Base-by-base conservation (phyloP, 2,113 vertebrate genomes). In the Collichthys lucidus region DNA sequence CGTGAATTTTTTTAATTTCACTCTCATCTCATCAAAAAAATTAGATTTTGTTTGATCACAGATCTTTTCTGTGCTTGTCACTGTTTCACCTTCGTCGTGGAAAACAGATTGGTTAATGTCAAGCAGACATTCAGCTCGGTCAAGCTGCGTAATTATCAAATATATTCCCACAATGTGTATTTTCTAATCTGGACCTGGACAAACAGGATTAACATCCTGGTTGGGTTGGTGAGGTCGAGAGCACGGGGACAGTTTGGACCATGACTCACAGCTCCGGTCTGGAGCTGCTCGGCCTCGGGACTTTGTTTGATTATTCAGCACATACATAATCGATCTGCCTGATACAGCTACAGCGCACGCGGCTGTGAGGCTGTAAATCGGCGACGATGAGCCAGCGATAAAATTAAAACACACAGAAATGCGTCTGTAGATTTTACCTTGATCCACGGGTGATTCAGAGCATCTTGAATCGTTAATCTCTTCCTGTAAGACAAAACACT, bases 381-480 rank as follows among this genome's bases (percentile, higher is more conserved):
- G 31, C 7, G 31, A 35, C 31, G 31, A 35, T 35, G 7, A 35
- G 35, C 8, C 35, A 35, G 35, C 35, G 7, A 35, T 35, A 35
- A 35, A 35, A 35, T 35, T 7, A n/a, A n/a, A 11, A 22, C 6
- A 11, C 3, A 55, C 4, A 53, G 10, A 53, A 16, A 52, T 20
- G 19, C 9, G 6, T 19, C 16, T 40, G 8, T 40, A 40, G 35
- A 49, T 42, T n/a, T 96, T 96, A 99, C 98, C 95, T 49, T 98
- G 89, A 99, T 99, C 98, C 98, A 99, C 0, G 97, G 96, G 73
- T 99, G 98, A 67, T 92, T 96, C 2, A 99, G 95, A 62, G 97
- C 97, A 77, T 98, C 96, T 93, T 96, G 96, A 81, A 99, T 98
- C 0, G 96, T 96, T 63, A 99, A 95, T 20, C 97, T 95, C 77